These are phyloP conservation scores for Papilio machaon DNA, from an alignment of 1,140 invertebrate genomes.

Conservation along the genomic window DNA sequence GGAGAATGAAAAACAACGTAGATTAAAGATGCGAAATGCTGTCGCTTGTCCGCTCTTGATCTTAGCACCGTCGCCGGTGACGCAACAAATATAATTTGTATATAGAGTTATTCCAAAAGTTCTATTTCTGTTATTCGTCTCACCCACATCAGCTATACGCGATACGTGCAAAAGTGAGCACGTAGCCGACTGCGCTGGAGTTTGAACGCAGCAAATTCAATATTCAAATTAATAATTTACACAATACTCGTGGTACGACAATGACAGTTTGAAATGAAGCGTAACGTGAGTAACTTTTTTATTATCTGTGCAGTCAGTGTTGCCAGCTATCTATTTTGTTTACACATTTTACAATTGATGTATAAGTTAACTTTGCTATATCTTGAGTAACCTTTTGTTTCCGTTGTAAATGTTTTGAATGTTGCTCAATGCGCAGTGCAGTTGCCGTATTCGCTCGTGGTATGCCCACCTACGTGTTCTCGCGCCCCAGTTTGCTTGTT, in stretches of 20 bases:
- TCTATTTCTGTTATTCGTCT: constrained; percentile 75
- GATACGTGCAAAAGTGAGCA: constrained; percentile 49
- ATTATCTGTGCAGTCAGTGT: constrained; percentile 51
- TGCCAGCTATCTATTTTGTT: constrained; percentile 63
- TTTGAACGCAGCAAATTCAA: constrained; percentile 54
- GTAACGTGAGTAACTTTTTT: constrained; percentile 73
- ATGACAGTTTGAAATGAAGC: constrained; percentile 72
- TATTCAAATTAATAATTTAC: constrained; percentile 45
- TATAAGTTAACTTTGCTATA: neutral
- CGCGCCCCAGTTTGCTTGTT: constrained; percentile 59
- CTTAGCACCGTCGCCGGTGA: constrained; percentile 73
- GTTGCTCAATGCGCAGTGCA: constrained; percentile 42
- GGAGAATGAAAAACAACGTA: neutral
- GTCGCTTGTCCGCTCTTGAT: constrained; percentile 65
- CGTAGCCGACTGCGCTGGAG: constrained; percentile 63
- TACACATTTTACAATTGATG: constrained; percentile 49
- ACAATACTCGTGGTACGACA: constrained; percentile 41
- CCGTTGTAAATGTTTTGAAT: constrained; percentile 32
- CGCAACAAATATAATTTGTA: constrained; percentile 76
- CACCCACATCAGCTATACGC: constrained; percentile 66
- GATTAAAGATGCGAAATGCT: constrained; percentile 15
- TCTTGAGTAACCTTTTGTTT: constrained; percentile 29
- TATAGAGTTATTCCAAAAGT: constrained; percentile 78
- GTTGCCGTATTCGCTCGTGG: constrained; percentile 30
- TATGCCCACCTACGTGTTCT: constrained; percentile 55